phyloP scores from a whole-genome alignment of 2,113 vertebrate species.

The Muscicapa adusta region DNA sequence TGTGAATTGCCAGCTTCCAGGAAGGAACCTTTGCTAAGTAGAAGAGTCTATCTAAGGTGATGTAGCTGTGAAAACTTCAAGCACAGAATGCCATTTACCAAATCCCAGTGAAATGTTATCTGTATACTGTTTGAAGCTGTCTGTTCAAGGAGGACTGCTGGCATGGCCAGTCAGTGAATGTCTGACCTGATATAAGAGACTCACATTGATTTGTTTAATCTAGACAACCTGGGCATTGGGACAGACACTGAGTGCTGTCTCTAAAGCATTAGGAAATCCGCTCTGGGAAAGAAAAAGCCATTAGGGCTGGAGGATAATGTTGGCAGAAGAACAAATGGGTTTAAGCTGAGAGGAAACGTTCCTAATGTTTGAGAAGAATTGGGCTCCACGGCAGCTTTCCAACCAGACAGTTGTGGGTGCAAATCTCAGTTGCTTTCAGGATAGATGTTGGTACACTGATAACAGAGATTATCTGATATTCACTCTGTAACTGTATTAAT shows the following conservation, averaged over 20 bases:
- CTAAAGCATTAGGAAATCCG: background rate
- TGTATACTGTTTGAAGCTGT: background rate
- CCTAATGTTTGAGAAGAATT: background rate
- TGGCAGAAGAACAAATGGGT: conserved; percentile 13
- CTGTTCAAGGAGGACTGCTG: background rate
- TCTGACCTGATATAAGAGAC: background rate
- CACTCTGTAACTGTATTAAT: background rate
- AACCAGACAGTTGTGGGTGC: background rate
- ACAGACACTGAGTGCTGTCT: background rate
- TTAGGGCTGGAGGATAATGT: background rate
- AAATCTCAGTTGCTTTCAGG: background rate
- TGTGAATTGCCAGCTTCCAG: background rate
- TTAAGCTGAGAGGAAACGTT: background rate
- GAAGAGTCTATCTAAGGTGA: background rate
- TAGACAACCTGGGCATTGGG: background rate
- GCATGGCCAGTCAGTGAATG: background rate
- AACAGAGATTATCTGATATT: background rate
- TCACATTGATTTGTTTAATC: background rate
- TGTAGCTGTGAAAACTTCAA: background rate
- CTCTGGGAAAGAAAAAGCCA: background rate
- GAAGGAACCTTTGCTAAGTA: background rate
- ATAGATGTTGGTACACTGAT: background rate
- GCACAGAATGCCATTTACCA: background rate
- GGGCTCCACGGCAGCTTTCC: background rate
- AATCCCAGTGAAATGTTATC: background rate